Evolutionary conservation across 1,140 invertebrate genomes (phyloP), one percentile per base, ranked within the genome.

Genomic region (Orussus abietinus): DNA sequence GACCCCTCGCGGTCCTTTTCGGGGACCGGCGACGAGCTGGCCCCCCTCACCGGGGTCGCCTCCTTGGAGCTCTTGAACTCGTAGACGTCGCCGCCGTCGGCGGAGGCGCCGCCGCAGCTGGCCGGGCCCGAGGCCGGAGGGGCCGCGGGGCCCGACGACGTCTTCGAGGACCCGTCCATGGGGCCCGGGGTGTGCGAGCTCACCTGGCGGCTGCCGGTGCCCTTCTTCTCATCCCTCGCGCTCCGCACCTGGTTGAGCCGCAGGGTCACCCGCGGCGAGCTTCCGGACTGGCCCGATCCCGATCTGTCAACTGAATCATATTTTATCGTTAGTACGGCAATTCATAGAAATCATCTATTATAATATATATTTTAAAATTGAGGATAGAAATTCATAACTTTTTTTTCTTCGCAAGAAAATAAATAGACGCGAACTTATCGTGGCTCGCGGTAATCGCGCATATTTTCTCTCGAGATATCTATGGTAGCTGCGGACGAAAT

Each of bases 1-100:
- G 38, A 22, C 4, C 21, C 44, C 4, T 70, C 69, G 20, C 69
- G 68, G 1, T 67, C 64, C 15, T 62, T 63, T 5, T 69, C 66
- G 1, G 45, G 42, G 45, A 71, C 74, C 3, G 74, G 69, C 4
- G 75, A 71, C 0, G 68, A 65, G 47, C 69, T 75, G 5, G 70
- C 47, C 5, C 67, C 69, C 17, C 66, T 48, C 1, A 69, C 65
- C 0, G 67, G 62, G 1, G 71, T 69, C 11, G 65, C 60, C 26
- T 80, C 78, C 53, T 80, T 80, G 21, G 73, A 70, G 29, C 75
- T 76, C 59, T 80, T 80, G 40, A 81, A 82, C 46, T 81, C 79
- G 48, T 81, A 81, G 3, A 80, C 71, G 46, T 81, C 79, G 19
- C 54, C 59, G 15, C 45, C 62, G 15, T 70, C 67, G 2, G 47